Evolutionary conservation across 2,888 invertebrate genomes (phyloP).

Genomic region (Ptycholaimellus sp.): DNA sequence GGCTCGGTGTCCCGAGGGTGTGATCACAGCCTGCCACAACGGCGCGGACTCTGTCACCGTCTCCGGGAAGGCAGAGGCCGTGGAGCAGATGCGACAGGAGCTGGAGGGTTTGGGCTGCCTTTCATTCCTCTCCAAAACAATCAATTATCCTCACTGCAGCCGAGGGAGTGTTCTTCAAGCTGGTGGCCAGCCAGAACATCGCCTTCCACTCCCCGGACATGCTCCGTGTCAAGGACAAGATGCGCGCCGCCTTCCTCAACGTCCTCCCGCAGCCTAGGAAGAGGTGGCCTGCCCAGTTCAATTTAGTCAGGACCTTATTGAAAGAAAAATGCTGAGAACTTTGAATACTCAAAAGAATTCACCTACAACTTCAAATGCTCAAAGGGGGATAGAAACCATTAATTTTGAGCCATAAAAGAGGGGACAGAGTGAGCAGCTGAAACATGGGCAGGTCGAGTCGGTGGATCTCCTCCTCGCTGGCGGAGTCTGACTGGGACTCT

Average conservation of each 20-base stretch:
- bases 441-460: constrained; percentile 34
- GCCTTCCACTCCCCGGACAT: constrained; percentile 89
- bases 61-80: constrained; percentile 44
- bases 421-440: not conserved
- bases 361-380: too few species aligned
- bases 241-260: constrained; percentile 30
- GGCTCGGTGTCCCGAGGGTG: constrained; percentile 47
- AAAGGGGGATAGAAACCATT: too few species aligned
- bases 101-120: not conserved
- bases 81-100: too few species aligned
- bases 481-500: constrained; percentile 53
- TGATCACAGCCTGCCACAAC: constrained; percentile 80
- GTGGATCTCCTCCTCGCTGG: constrained; percentile 83
- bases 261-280: too few species aligned
- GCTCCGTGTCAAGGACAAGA: constrained; percentile 53
- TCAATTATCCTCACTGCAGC: too few species aligned
- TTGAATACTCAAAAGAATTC: too few species aligned
- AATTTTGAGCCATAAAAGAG: constrained; percentile 12
- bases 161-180: constrained; percentile 35
- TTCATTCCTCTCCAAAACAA: too few species aligned
- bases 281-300: too few species aligned
- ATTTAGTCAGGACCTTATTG: too few species aligned
- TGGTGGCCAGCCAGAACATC: constrained; percentile 58
- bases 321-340: too few species aligned
- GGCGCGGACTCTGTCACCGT: constrained; percentile 73